Evolutionary conservation across 2,888 invertebrate genomes (phyloP), one percentile per base, ranked within the genome.

Genomic region (Eurytoma adleriae): DNA sequence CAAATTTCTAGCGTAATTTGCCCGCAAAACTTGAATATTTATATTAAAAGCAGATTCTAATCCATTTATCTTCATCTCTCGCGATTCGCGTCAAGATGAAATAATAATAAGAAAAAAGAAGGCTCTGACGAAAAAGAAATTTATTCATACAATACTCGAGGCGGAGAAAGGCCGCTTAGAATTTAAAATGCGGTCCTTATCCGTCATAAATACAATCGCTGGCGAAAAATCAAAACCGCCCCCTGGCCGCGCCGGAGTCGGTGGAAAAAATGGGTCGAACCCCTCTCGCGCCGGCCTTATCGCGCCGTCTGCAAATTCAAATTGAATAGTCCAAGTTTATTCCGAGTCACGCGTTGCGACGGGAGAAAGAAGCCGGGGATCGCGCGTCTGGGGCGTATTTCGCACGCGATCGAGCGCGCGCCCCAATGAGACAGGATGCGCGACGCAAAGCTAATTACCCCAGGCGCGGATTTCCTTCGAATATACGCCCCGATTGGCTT

Each of bases 291-390:
- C 10, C 40, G 40, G 10, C 40, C 7, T 40, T 40, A 40, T 40
- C 40, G 7, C 40, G 40, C 10, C 61, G 14, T 68, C 75, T 64
- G 50, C n/a, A 67, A 64, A 70, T 78, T 78, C 78, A 68, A 78
- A 78, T 78, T 78, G 78, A 78, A 78, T 78, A 78, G 72, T 68
- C 70, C 64, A 59, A 73, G 68, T 67, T 78, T 72, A 78, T 78
- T 67, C 78, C 54, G 50, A 18, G 14, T 48, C 78, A 61, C 61
- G 54, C 48, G n/a, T 18, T 14, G 40, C 30, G 14, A 57, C 16
- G 52, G 14, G 48, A 40, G 52, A 30, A 30, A 30, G n/a, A 61
- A 30, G 3, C 10, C 7, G 52, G 24, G 13, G 7, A 52, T 14
- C 30, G 3, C 52, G 16, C 18, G 54, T 54, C 40, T 62, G 40